Base-by-base conservation (phyloP, 1,140 invertebrate genomes). In the Zaprionus capensis region DNA sequence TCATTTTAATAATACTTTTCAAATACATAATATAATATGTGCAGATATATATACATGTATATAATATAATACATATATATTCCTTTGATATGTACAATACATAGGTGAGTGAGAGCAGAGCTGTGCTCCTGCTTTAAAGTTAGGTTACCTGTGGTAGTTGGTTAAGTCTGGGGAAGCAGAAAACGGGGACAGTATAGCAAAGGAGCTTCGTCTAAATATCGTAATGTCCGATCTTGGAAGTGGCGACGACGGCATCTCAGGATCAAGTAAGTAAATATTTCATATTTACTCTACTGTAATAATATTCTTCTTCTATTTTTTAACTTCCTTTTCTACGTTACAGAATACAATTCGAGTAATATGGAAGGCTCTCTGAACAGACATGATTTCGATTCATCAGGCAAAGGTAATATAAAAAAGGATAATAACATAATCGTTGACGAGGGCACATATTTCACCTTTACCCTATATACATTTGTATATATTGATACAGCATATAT, bases 221-320 rank as follows among this genome's bases (percentile, higher is more conserved):
- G 94, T 94, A 93, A 95, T 95, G 95, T 95, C 95, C 93, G 95
- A 95, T 94, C 94, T 95, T 94, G 95, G 95, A 93, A 95, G 95
- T 93, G 95, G 94, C 92, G 95, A 95, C 94, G 95, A 95, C 92
- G 95, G 94, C 92, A 94, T 95, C 93, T 95, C 94, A 94, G 95
- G 94, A 94, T 95, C 95, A 94, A 95, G 95, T 95, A 94, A 94
- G 95, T 95, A 44, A 11, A 1, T 26, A 55, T 41, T 24, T 17
- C 20, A 36, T 28, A 15, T 78, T 31, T 28, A 5, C 6, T 28
- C 6, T 28, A 28, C 26, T 7, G 2, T 31, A 2, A 31, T 31
- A 31, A 31, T 31, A 31, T 2, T 7, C 28, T 31, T 31, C 0
- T 26, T 26, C 24, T 26, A 26, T 31, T 7, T 31, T 31, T 31